phyloP scores from a whole-genome alignment of 2,113 vertebrate species.

The Alaudala cheleensis region DNA sequence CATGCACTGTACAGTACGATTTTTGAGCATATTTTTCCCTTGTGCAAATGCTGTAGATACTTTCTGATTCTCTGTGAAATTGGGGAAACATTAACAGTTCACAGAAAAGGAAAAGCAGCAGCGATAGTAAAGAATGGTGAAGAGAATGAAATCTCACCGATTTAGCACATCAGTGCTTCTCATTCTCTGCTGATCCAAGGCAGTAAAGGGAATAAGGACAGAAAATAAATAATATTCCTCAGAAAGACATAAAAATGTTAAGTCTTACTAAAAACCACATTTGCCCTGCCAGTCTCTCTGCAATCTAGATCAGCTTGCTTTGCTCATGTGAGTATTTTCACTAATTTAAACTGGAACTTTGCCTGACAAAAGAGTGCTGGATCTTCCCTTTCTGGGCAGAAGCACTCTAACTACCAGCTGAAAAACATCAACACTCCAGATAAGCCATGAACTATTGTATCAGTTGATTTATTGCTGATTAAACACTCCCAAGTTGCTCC shows the following conservation, averaged over 20 bases:
- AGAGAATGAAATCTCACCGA: conserved; percentile 23
- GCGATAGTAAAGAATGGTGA: not conserved
- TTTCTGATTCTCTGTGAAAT: not conserved
- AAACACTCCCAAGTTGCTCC: conserved; percentile 2
- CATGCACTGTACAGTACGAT: not conserved
- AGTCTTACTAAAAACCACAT: not conserved
- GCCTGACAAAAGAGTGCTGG: not conserved
- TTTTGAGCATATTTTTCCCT: not conserved
- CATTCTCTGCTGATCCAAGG: conserved; percentile 19
- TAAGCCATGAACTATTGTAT: conserved; percentile 24
- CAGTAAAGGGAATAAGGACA: conserved; percentile 46
- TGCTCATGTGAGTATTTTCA: not conserved
- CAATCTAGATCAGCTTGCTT: not conserved
- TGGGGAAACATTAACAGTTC: not conserved
- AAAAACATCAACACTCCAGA: conserved; percentile 49
- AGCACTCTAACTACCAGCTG: conserved; percentile 28
- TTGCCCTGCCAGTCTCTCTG: not conserved
- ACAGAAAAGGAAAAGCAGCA: not conserved
- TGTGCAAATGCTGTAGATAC: not conserved
- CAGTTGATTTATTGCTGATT: conserved; percentile 4
- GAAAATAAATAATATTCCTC: conserved; percentile 49
- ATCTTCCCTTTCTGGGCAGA: conserved; percentile 27
- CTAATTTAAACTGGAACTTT: conserved; percentile 23
- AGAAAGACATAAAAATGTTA: conserved; percentile 34
- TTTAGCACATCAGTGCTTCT: conserved; percentile 39